Evolutionary conservation across 1,140 invertebrate genomes (phyloP).

Genomic region (Drosophila funebris): DNA sequence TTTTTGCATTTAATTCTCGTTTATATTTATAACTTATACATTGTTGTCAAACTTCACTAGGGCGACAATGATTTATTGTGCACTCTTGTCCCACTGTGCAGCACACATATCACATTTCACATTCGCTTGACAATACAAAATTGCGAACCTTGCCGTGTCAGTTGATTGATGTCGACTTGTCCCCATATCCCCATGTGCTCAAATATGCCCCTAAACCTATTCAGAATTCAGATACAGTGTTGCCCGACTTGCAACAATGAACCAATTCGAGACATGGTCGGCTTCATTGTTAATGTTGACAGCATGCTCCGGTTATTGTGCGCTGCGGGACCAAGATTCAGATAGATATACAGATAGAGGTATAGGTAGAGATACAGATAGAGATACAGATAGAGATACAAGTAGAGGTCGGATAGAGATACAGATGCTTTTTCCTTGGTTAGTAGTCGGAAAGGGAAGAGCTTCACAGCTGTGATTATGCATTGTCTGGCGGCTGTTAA

Average conservation of each 20-base stretch:
- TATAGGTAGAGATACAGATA: too few relatives aligned
- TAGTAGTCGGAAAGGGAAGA: background rate
- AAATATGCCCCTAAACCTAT: constrained; percentile 11
- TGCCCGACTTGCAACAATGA: constrained; percentile 10
- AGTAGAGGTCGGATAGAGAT: background rate
- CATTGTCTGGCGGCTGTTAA: constrained; percentile 1
- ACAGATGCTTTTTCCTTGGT: too few relatives aligned
- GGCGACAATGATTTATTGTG: background rate
- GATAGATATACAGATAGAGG: background rate
- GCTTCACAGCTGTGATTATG: constrained; percentile 5
- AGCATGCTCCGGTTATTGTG: constrained; percentile 15
- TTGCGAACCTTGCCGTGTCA: constrained; percentile 29
- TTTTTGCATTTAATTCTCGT: background rate
- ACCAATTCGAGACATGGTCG: constrained; percentile 18
- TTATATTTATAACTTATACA: background rate
- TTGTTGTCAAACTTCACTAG: constrained; percentile 2
- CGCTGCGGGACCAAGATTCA: background rate
- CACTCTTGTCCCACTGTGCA: constrained; percentile 7
- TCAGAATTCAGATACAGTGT: background rate
- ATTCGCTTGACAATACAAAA: constrained; percentile 28
- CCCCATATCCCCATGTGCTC: constrained; percentile 29
- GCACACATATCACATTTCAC: constrained; percentile 18
- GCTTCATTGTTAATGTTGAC: constrained; percentile 43
- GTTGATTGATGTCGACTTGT: constrained; percentile 57
- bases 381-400: background rate